Conservation (phyloP, 1,140 invertebrate species). For the Drosophila ohnishii region DNA sequence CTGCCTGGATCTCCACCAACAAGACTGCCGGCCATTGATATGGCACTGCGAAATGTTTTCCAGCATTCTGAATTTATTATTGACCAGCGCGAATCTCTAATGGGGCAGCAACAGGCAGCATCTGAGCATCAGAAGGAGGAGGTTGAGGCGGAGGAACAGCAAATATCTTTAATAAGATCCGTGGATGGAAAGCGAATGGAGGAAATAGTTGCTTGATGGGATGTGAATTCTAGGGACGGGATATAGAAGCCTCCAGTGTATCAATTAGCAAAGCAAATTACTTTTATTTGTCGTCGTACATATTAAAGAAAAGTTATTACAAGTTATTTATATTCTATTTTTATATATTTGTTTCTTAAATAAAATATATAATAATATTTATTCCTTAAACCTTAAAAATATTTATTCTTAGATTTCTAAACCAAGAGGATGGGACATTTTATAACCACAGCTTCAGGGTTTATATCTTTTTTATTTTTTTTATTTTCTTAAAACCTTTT, state of each 20-base stretch:
- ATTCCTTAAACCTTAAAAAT: too few relatives aligned
- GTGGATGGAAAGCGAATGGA: slow-evolving; percentile 21
- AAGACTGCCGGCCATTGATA: slow-evolving; percentile 66
- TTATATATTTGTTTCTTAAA: too few relatives aligned
- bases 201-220: slow-evolving; percentile 14
- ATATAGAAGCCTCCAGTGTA: background rate
- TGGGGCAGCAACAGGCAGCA: slow-evolving; percentile 19
- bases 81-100: slow-evolving; percentile 52
- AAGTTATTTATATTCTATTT: too few relatives aligned
- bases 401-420: too few relatives aligned
- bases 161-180: slow-evolving; percentile 44
- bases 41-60: slow-evolving; percentile 64
- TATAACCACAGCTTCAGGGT: too few relatives aligned
- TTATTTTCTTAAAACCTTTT: too few relatives aligned
- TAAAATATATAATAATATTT: too few relatives aligned
- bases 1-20: slow-evolving; percentile 37
- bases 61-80: slow-evolving; percentile 69
- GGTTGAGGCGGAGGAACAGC: slow-evolving; percentile 4
- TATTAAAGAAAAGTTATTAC: background rate
- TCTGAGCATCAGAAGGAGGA: background rate
- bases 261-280: slow-evolving; percentile 20
- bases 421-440: too few relatives aligned
- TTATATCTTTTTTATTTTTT: too few relatives aligned
- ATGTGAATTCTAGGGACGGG: slow-evolving; percentile 5
- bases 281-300: background rate